phyloP scores from a whole-genome alignment of 2,797 vertebrate genomes.

The Antrozous pallidus region DNA sequence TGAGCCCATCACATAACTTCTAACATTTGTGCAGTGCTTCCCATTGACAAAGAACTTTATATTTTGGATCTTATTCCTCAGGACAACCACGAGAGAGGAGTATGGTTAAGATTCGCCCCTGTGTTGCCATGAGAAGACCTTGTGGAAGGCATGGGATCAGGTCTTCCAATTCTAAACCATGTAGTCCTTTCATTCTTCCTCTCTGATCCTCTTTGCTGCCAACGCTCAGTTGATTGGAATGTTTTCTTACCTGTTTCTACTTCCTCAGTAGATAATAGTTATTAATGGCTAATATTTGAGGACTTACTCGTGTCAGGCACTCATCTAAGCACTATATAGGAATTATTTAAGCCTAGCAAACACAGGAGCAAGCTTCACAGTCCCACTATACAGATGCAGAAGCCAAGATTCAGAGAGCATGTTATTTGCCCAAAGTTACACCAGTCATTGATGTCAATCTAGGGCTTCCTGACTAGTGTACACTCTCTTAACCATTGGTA shows the following conservation, averaged over 20 bases:
- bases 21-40: not conserved
- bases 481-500: not conserved
- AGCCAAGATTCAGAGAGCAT: not conserved
- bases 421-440: not conserved
- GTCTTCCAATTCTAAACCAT: not conserved
- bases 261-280: not conserved
- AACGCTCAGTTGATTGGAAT: not conserved
- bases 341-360: constrained; percentile 27
- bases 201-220: not conserved
- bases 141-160: not conserved
- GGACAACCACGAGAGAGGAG: not conserved
- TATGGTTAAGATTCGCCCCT: not conserved
- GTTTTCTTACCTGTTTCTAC: constrained; percentile 25
- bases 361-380: not conserved
- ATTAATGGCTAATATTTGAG: not conserved
- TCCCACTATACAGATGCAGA: not conserved
- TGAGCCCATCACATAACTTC: not conserved
- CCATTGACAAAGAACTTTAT: not conserved
- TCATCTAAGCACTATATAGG: not conserved
- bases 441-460: not conserved
- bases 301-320: not conserved
- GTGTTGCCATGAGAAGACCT: not conserved
- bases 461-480: not conserved
- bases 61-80: not conserved
- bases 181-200: not conserved